Evolutionary conservation across 2,113 vertebrate species (phyloP).

Genomic region (Brachypodius melanocephalos): DNA sequence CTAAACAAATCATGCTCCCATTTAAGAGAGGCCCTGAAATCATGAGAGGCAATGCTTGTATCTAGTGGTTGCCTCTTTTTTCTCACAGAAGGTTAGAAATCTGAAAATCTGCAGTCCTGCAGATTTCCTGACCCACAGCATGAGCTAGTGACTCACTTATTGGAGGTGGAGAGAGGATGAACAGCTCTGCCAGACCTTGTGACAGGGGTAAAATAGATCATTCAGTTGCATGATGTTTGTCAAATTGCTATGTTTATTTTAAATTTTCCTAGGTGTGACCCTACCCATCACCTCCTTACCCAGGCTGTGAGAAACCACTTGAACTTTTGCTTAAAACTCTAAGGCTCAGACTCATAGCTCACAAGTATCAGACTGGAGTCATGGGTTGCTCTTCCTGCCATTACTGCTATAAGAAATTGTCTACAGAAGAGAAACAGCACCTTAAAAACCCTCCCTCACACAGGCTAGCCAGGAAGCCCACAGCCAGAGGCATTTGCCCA

Average conservation of each 20-base stretch:
- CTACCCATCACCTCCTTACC: neutral
- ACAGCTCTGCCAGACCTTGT: neutral
- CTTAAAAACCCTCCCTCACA: neutral
- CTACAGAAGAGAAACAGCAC: neutral
- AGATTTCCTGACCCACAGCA: neutral
- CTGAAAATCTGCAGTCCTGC: neutral
- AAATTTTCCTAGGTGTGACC: slow-evolving; percentile 7
- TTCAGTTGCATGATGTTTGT: neutral
- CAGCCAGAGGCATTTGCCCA: neutral
- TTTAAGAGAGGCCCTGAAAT: neutral
- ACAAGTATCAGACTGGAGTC: neutral
- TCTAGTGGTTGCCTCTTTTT: neutral
- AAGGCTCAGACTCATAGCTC: neutral
- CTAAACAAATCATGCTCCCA: neutral
- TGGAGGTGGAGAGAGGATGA: neutral
- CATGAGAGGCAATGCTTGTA: neutral
- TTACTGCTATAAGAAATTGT: neutral
- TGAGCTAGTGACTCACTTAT: neutral
- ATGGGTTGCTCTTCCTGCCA: neutral
- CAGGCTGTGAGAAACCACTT: neutral
- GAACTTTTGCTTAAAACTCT: neutral
- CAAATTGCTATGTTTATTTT: neutral
- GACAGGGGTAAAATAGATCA: neutral
- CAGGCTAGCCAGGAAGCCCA: neutral
- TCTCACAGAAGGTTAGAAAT: neutral